Conservation (phyloP, 1,140 invertebrate genomes). For the Laupala kohalensis region DNA sequence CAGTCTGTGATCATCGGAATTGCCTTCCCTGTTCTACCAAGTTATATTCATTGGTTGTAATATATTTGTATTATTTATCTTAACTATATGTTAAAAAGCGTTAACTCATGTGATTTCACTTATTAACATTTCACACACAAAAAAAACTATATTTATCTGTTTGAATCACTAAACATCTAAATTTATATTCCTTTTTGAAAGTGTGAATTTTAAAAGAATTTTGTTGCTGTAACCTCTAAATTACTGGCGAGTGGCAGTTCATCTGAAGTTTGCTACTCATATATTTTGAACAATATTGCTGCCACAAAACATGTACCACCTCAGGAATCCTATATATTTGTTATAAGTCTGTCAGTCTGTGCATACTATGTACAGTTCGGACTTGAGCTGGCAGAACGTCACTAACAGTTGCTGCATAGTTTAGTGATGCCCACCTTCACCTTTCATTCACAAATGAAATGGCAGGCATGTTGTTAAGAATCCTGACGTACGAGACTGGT, state of each 20-base stretch:
- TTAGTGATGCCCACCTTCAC: neutral
- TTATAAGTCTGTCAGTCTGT: neutral
- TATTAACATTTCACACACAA: neutral
- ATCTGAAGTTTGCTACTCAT: neutral
- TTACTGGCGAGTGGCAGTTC: neutral
- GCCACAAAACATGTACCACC: neutral
- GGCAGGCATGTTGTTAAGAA: neutral
- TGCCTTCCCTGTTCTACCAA: constrained; percentile 14
- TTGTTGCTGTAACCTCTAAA: neutral
- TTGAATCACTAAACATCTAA: neutral
- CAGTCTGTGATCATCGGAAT: constrained; percentile 18
- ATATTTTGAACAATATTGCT: neutral
- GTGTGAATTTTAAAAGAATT: constrained; percentile 1
- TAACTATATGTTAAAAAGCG: neutral
- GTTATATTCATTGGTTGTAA: constrained; percentile 4
- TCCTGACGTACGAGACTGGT: neutral
- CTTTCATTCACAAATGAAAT: neutral
- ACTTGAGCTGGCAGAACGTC: neutral
- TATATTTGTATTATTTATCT: constrained; percentile 5
- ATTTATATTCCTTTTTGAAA: neutral
- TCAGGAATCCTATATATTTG: neutral
- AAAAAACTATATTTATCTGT: neutral
- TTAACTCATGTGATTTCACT: neutral
- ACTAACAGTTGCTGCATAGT: neutral
- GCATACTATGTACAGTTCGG: neutral